Conservation (phyloP, 64 coral and sea anemone species). For the Anthopleura sola region DNA sequence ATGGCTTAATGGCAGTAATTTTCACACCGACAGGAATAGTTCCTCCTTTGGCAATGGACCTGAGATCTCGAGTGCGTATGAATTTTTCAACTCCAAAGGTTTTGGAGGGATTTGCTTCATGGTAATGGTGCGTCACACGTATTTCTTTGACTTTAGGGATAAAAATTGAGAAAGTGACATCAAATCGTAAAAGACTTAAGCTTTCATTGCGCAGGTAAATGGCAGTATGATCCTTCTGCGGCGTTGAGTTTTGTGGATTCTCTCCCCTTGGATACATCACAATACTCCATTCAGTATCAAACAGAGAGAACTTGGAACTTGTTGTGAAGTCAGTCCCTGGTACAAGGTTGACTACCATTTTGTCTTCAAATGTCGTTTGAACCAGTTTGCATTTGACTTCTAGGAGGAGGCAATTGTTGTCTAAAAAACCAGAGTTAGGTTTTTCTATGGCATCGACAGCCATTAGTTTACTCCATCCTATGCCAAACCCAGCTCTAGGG, state of each 20-base stretch:
- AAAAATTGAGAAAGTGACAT: slow-evolving; percentile 74
- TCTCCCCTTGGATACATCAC: slow-evolving; percentile 83
- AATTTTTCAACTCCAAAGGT: slow-evolving; percentile 94
- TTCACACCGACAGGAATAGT: slow-evolving; percentile 72
- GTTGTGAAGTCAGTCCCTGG: slow-evolving; percentile 63
- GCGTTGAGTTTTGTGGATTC: slow-evolving; percentile 27
- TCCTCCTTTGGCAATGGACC: slow-evolving; percentile 81
- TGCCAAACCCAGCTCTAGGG: slow-evolving; percentile 73
- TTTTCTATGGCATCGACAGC: slow-evolving; percentile 62
- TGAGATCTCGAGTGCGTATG: slow-evolving; percentile 80
- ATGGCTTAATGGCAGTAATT: slow-evolving; percentile 74
- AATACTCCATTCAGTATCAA: slow-evolving; percentile 80
- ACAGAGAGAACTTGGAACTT: slow-evolving; percentile 89
- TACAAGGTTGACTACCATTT: slow-evolving; percentile 59
- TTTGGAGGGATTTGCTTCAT: slow-evolving; percentile 58
- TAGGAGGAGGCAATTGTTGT: slow-evolving; percentile 65
- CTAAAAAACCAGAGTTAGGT: slow-evolving; percentile 54
- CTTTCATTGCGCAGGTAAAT: slow-evolving; percentile 85
- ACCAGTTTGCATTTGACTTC: slow-evolving; percentile 78
- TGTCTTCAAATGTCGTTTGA: slow-evolving; percentile 83
- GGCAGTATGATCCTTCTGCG: slow-evolving; percentile 59
- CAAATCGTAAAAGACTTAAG: slow-evolving; percentile 60
- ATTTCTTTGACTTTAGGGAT: slow-evolving; percentile 68
- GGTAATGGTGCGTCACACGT: slow-evolving; percentile 72
- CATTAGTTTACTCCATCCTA: slow-evolving; percentile 87